A percentile compares a stretch with the other conserved stretches of the same genome.
Conservation (phyloP, 2,113 vertebrate species). For the Spea bombifrons region DNA sequence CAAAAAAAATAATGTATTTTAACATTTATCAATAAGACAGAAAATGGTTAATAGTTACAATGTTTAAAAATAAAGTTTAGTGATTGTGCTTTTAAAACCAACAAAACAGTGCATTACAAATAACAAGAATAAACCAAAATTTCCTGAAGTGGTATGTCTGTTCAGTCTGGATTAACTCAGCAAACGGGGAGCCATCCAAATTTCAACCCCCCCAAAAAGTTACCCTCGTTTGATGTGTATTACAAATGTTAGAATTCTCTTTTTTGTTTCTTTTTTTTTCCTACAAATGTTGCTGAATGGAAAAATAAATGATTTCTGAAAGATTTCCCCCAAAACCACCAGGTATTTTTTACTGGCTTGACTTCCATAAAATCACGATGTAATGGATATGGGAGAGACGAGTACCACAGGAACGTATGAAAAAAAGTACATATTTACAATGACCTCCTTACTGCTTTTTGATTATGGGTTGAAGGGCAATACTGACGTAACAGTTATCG, state of each 20-base stretch:
- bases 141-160: constrained; percentile 86
- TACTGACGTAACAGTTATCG: constrained; percentile 58
- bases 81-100: constrained; percentile 99
- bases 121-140: constrained; percentile 67
- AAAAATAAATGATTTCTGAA: constrained; percentile 63
- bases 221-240: constrained; percentile 57
- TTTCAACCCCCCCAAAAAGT: constrained; percentile 67
- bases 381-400: constrained; percentile 81
- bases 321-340: constrained; percentile 62
- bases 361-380: constrained; percentile 64
- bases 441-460: constrained; percentile 71
- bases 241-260: constrained; percentile 66
- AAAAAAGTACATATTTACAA: constrained; percentile 94
- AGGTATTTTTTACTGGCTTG: constrained; percentile 61
- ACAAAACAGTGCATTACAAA: constrained; percentile 99
- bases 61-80: constrained; percentile 99
- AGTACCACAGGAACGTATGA: constrained; percentile 78
- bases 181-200: constrained; percentile 68
- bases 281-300: constrained; percentile 55
- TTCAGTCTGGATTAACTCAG: constrained; percentile 78
- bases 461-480: constrained; percentile 58
- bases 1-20: constrained; percentile 73
- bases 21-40: constrained; percentile 90
- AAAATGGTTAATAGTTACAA: constrained; percentile 98
- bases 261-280: constrained; percentile 58